These are phyloP conservation scores for Idris sp. DNA, from an alignment of 1,140 invertebrate genomes.

Conservation along the genomic window DNA sequence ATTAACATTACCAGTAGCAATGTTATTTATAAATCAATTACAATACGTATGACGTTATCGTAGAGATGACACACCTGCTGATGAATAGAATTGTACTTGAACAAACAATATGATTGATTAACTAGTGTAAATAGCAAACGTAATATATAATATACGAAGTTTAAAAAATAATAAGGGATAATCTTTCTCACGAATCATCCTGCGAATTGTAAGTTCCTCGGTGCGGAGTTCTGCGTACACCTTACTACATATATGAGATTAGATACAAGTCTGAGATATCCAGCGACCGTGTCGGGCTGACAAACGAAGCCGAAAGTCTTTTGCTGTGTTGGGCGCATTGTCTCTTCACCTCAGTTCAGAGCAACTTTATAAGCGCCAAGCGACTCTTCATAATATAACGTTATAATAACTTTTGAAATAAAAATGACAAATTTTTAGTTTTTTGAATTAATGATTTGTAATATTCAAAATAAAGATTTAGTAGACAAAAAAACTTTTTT, in stretches of 20 bases:
- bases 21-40: not conserved
- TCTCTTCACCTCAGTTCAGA: conserved; percentile 56
- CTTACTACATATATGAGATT: conserved; percentile 54
- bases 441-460: not conserved
- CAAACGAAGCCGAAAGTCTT: conserved; percentile 65
- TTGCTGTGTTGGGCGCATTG: conserved; percentile 57
- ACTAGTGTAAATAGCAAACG: conserved; percentile 7
- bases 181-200: conserved; percentile 51
- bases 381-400: conserved; percentile 28
- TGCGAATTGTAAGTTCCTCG: conserved; percentile 33
- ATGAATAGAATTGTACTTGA: conserved; percentile 28
- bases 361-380: conserved; percentile 40
- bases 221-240: conserved; percentile 32
- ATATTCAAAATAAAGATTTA: not conserved
- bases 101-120: conserved; percentile 16
- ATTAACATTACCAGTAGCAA: conserved; percentile 1
- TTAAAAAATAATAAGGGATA: conserved; percentile 19
- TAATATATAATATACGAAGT: not conserved
- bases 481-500: too few species aligned
- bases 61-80: conserved; percentile 14
- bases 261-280: conserved; percentile 60
- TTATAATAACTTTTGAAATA: too few species aligned
- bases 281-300: conserved; percentile 60
- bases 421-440: conserved; percentile 15
- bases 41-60: conserved; percentile 5